Evolutionary conservation across 2,113 vertebrate genomes (phyloP).

Genomic region (Natator depressus): DNA sequence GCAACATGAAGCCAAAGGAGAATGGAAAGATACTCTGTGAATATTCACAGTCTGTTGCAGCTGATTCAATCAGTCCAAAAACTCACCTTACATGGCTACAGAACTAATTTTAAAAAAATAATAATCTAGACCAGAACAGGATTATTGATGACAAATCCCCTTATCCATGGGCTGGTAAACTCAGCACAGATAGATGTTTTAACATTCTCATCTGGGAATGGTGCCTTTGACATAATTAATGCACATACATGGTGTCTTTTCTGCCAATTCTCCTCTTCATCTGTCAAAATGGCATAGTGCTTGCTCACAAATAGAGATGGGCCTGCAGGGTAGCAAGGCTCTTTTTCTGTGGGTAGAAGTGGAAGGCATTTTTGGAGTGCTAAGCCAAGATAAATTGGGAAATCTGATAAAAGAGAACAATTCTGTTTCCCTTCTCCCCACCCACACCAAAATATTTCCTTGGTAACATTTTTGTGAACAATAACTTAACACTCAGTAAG

Average conservation of each 20-base stretch:
- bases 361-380: background rate
- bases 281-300: background rate
- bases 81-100: background rate
- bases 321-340: conserved; percentile 32
- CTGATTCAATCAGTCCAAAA: rapidly evolving
- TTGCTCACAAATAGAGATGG: background rate
- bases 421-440: background rate
- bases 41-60: background rate
- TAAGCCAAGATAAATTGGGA: background rate
- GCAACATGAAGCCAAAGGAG: background rate
- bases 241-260: conserved; percentile 3
- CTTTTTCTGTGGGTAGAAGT: background rate
- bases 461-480: background rate
- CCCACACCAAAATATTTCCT: background rate
- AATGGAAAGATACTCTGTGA: background rate
- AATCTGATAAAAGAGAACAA: background rate
- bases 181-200: background rate
- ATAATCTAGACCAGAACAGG: background rate
- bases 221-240: conserved; percentile 52
- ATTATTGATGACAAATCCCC: background rate
- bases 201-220: conserved; percentile 37
- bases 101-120: background rate
- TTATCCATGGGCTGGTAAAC: conserved; percentile 25
- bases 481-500: background rate
- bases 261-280: conserved; percentile 45